These are phyloP conservation scores for Pyrrhia umbra DNA, from an alignment of 2,888 invertebrate species.

Conservation along the genomic window DNA sequence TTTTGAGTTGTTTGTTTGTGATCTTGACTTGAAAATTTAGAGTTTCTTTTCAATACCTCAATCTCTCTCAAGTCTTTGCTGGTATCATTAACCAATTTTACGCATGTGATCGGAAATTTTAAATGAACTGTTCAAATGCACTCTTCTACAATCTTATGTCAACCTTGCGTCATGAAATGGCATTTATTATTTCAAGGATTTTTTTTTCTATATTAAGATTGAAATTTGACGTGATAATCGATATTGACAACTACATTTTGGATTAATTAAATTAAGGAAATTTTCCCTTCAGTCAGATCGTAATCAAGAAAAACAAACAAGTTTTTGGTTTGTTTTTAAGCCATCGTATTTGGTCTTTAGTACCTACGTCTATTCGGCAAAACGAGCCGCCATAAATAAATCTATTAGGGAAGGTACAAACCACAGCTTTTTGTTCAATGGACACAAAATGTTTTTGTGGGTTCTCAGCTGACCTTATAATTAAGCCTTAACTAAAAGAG, in stretches of 20 bases:
- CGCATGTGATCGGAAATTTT: too few relatives aligned
- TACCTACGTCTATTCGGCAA: conserved; percentile 18
- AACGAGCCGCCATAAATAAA: conserved; percentile 34
- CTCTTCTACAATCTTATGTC: too few relatives aligned
- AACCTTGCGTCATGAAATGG: too few relatives aligned
- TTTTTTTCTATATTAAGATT: too few relatives aligned
- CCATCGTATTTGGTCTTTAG: conserved; percentile 5
- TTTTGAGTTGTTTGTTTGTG: background rate
- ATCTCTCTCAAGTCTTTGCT: too few relatives aligned
- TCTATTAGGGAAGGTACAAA: conserved; percentile 9
- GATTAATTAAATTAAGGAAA: background rate
- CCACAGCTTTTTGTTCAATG: conserved; percentile 21
- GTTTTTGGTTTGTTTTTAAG: background rate
- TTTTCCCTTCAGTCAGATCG: background rate
- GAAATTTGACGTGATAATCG: too few relatives aligned
- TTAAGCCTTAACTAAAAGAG: background rate
- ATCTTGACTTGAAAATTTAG: background rate
- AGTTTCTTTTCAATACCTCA: too few relatives aligned
- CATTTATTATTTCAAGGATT: too few relatives aligned
- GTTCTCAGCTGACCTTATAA: background rate
- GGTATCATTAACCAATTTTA: too few relatives aligned
- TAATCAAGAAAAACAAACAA: background rate
- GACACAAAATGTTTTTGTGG: conserved; percentile 11
- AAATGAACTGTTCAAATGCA: too few relatives aligned
- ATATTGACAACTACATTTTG: background rate